Percentiles rank a stretch among this genome's conserved stretches.
These are phyloP conservation scores for Zalophus californianus DNA, from an alignment of 2,797 vertebrate species.

Conservation along the genomic window DNA sequence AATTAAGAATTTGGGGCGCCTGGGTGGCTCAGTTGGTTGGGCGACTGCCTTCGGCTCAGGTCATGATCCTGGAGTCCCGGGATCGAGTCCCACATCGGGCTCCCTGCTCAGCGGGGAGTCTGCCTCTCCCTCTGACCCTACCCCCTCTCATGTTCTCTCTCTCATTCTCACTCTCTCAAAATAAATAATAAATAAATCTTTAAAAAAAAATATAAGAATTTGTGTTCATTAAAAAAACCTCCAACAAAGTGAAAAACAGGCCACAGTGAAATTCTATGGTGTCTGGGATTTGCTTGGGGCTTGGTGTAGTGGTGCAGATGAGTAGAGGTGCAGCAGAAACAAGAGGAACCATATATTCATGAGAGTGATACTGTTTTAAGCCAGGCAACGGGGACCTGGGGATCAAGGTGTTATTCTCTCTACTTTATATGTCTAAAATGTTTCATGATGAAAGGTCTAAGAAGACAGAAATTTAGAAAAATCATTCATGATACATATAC, in stretches of 20 bases:
- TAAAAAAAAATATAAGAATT: neutral
- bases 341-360: fast-evolving
- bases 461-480: neutral
- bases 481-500: neutral
- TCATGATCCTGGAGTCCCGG: too few relatives aligned
- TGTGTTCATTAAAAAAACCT: neutral
- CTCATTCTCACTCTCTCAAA: too few relatives aligned
- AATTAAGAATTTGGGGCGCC: neutral
- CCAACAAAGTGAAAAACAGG: neutral
- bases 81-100: too few relatives aligned
- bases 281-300: neutral
- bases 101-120: too few relatives aligned
- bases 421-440: neutral
- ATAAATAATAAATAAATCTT: too few relatives aligned
- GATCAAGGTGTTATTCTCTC: neutral
- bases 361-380: neutral
- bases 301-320: neutral
- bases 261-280: neutral
- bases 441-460: neutral
- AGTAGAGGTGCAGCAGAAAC: neutral
- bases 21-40: too few relatives aligned
- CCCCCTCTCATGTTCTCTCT: too few relatives aligned
- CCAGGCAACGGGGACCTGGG: fast-evolving
- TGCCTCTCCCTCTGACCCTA: too few relatives aligned
- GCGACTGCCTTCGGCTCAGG: too few relatives aligned